Percentiles rank a stretch among this genome's conserved stretches.
These are phyloP conservation scores for Lissonota sp. DNA, from an alignment of 2,888 invertebrate genomes.

Conservation along the genomic window DNA sequence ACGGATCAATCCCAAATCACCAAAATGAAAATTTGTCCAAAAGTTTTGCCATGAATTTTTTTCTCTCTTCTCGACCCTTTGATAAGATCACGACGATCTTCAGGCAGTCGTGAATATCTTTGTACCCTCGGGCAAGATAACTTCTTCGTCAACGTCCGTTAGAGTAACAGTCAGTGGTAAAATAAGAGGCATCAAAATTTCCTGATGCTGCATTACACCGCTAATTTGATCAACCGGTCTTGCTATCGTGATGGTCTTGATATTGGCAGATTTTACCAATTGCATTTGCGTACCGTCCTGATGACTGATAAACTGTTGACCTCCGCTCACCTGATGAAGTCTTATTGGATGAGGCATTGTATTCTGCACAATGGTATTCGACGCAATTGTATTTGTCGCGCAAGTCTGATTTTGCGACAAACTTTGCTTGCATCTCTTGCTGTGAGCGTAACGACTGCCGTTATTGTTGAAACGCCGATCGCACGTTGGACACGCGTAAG, in stretches of 20 bases:
- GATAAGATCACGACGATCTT: constrained; percentile 34
- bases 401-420: constrained; percentile 72
- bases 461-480: constrained; percentile 82
- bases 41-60: neutral
- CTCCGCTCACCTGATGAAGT: constrained; percentile 51
- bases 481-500: constrained; percentile 82
- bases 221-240: constrained; percentile 75
- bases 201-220: constrained; percentile 79
- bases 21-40: neutral
- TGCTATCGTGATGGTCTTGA: constrained; percentile 81
- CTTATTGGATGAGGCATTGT: constrained; percentile 44
- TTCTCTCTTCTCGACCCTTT: too few species aligned
- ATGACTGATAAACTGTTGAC: constrained; percentile 46
- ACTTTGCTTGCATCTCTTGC: constrained; percentile 82
- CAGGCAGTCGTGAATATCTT: constrained; percentile 81
- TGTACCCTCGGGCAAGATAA: constrained; percentile 81
- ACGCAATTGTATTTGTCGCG: neutral
- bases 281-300: constrained; percentile 70
- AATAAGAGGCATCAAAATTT: constrained; percentile 81
- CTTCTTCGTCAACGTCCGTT: constrained; percentile 81
- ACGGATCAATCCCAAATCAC: too few species aligned
- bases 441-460: constrained; percentile 82
- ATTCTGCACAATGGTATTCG: constrained; percentile 25
- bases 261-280: constrained; percentile 78
- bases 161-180: constrained; percentile 81